Conservation (phyloP, 2,797 vertebrate genomes). For the Eulemur albifrons region DNA sequence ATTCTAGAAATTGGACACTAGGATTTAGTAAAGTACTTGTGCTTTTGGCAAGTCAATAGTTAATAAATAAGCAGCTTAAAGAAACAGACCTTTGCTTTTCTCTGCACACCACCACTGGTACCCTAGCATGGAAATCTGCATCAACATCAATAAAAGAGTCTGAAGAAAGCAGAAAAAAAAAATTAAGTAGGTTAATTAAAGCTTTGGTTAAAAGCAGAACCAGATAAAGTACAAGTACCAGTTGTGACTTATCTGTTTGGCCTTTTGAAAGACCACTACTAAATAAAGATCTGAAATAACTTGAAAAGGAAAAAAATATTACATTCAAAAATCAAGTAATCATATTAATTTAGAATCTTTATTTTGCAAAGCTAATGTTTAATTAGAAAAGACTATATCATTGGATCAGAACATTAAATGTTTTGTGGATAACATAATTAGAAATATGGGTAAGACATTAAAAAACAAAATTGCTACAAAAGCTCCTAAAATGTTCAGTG, state of each 20-base stretch:
- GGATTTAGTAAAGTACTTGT: neutral
- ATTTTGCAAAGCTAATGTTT: constrained; percentile 14
- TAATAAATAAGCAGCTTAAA: constrained; percentile 48
- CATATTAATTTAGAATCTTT: constrained; percentile 28
- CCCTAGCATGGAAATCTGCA: constrained; percentile 95
- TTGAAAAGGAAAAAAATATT: constrained; percentile 9
- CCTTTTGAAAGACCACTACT: constrained; percentile 12
- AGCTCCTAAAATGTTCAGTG: constrained; percentile 13
- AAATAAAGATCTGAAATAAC: constrained; percentile 2
- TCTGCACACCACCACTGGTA: constrained; percentile 95
- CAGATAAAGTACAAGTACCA: neutral
- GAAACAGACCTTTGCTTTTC: constrained; percentile 92
- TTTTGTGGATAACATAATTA: constrained; percentile 4
- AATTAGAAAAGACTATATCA: constrained; percentile 27
- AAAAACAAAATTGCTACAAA: constrained; percentile 48
- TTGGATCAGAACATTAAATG: constrained; percentile 4
- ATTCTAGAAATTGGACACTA: neutral
- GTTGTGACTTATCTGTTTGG: neutral
- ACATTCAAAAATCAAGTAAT: constrained; percentile 13
- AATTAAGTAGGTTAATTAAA: constrained; percentile 51
- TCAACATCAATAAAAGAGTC: constrained; percentile 91
- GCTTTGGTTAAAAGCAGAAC: neutral
- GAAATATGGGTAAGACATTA: neutral
- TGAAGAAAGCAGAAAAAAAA: constrained; percentile 79
- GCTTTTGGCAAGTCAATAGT: neutral